These are phyloP conservation scores for Rhadina sibilatrix DNA, from an alignment of 2,113 vertebrate species.

Conservation along the genomic window DNA sequence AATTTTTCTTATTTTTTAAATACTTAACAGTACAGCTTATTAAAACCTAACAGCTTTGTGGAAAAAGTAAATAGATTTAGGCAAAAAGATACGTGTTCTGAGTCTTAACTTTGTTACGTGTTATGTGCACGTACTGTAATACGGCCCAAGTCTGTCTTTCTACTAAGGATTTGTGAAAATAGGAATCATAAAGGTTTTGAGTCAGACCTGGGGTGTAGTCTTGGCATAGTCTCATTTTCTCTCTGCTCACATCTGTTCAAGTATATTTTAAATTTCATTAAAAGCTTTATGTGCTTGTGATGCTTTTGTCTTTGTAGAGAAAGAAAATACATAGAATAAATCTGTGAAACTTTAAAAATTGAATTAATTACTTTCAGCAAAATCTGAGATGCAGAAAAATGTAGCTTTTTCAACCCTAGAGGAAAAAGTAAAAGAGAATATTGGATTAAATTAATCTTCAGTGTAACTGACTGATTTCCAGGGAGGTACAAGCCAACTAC, in stretches of 20 bases:
- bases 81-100: background rate
- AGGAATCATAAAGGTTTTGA: background rate
- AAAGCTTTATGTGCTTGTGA: background rate
- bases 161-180: background rate
- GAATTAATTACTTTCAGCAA: background rate
- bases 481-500: background rate
- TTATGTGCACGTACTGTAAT: background rate
- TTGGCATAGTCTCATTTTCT: background rate
- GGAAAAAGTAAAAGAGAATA: background rate
- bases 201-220: background rate
- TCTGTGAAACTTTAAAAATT: background rate
- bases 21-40: background rate
- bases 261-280: slow-evolving; percentile 1
- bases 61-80: background rate
- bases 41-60: background rate
- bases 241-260: background rate
- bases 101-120: background rate
- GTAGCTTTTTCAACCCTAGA: background rate
- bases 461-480: slow-evolving; percentile 5
- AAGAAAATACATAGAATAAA: background rate
- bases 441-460: slow-evolving; percentile 5
- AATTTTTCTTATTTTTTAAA: background rate
- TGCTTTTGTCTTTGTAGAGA: background rate
- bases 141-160: background rate
- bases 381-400: background rate